Evolutionary conservation across 2,888 invertebrate species (phyloP), one percentile per base, ranked within the genome.

Genomic region (Eupithecia vulgata): DNA sequence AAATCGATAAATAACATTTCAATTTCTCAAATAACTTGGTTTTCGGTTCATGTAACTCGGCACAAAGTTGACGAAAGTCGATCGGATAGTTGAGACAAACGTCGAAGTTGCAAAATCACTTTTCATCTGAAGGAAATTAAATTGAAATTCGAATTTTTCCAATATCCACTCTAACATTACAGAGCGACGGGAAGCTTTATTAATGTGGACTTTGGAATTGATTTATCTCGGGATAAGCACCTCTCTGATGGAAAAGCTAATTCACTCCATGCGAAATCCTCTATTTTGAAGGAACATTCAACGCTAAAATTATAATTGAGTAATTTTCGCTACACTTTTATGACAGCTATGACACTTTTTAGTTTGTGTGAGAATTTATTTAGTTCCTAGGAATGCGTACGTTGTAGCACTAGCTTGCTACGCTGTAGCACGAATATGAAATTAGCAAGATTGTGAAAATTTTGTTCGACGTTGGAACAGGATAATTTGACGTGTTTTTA

Each of bases 61-160:
- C n/a, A n/a, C 21, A 17, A 57, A 61, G 40, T 25, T 70, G 62
- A 70, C 48, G 25, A 67, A 68, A 59, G 59, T n/a, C 30, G 25
- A 57, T 72, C 37, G 34, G 34, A 59, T 57, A 52, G 34, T 59
- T 65, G 45, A 57, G 62, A 68, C 37, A 15, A 75, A 66, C 57
- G 69, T 70, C 66, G 17, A 68, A 70, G 70, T 76, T 72, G 61
- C 75, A 69, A 76, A 76, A 72, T 77, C 73, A 77, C 75, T 76
- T 73, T 67, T 72, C 69, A 70, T 75, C 75, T 62, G 30, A 68
- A 68, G 79, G 78, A 77, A 77, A 78, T 80, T 78, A 74, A 76
- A 74, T 77, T 79, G 75, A 78, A 79, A 76, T 75, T 77, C 77
- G 30, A 73, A 69, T 76, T 77, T 80, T 77, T 77, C 73, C 77